These are phyloP conservation scores for Macroteleia sp. DNA, from an alignment of 2,888 invertebrate species.

Conservation along the genomic window DNA sequence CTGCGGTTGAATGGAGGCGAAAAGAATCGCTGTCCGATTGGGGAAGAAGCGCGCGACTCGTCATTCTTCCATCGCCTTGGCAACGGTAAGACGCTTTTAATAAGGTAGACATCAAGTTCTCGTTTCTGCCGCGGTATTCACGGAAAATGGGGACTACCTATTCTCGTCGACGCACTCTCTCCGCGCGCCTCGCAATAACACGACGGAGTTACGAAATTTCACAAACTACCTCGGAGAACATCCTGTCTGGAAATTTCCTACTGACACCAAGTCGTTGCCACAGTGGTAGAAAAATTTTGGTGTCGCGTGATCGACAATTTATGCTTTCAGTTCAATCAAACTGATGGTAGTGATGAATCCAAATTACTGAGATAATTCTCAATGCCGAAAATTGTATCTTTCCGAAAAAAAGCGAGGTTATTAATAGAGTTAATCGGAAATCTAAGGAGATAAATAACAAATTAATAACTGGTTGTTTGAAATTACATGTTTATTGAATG, in stretches of 20 bases:
- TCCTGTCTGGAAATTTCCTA: slow-evolving; percentile 49
- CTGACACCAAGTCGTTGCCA: neutral
- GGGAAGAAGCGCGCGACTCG: slow-evolving; percentile 58
- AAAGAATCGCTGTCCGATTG: slow-evolving; percentile 65
- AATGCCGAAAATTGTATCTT: too few relatives aligned
- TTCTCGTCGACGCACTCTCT: slow-evolving; percentile 63
- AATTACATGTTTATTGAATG: too few relatives aligned
- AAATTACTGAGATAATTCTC: too few relatives aligned
- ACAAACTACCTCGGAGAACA: slow-evolving; percentile 31
- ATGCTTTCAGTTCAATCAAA: too few relatives aligned
- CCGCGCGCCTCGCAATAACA: slow-evolving; percentile 54
- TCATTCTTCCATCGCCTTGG: slow-evolving; percentile 70
- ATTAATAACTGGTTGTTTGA: too few relatives aligned
- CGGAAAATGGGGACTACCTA: slow-evolving; percentile 66
- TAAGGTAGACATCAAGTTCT: slow-evolving; percentile 69
- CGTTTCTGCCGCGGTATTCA: slow-evolving; percentile 68
- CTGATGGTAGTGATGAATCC: too few relatives aligned
- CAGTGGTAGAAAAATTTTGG: slow-evolving; percentile 14
- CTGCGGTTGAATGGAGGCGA: slow-evolving; percentile 57
- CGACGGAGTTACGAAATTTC: slow-evolving; percentile 55
- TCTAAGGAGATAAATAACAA: too few relatives aligned
- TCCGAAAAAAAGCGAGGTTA: too few relatives aligned
- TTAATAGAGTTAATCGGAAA: too few relatives aligned
- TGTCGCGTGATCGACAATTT: too few relatives aligned
- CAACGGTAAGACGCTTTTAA: slow-evolving; percentile 78